Conservation (phyloP, 2,797 vertebrate species). For the Graptemys geographica region DNA sequence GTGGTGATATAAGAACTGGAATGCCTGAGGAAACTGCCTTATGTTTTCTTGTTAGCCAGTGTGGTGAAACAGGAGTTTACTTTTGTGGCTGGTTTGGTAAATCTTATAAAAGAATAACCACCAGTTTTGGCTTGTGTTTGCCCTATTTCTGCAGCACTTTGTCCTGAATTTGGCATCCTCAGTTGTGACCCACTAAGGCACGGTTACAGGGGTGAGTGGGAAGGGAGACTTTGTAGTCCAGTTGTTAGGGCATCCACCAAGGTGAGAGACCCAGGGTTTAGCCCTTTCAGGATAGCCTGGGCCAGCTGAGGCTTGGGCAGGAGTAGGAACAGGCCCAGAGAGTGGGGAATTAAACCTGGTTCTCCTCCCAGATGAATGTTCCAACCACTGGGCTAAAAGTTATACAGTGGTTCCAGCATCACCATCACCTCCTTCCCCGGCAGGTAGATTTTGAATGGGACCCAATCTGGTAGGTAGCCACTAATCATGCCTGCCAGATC, state of each 20-base stretch:
- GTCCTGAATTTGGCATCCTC: no score
- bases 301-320: background rate
- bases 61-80: no score
- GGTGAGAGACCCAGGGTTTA: background rate
- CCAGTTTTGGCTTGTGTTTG: no score
- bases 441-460: background rate
- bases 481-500: no score
- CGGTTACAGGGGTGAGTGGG: background rate
- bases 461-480: no score
- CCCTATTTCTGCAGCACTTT: no score
- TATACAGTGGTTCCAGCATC: background rate
- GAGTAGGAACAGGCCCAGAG: background rate
- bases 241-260: background rate
- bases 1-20: no score
- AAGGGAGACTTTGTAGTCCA: background rate
- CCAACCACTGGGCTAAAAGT: background rate
- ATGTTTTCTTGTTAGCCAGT: no score
- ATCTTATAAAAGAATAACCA: no score
- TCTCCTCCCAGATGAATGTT: background rate
- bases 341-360: background rate
- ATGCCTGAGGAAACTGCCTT: no score
- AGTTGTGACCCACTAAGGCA: no score
- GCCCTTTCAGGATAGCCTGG: background rate
- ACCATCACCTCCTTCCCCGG: background rate
- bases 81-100: no score